Base-by-base conservation (phyloP, 2,888 invertebrate species). In the Eupeodes luniger region DNA sequence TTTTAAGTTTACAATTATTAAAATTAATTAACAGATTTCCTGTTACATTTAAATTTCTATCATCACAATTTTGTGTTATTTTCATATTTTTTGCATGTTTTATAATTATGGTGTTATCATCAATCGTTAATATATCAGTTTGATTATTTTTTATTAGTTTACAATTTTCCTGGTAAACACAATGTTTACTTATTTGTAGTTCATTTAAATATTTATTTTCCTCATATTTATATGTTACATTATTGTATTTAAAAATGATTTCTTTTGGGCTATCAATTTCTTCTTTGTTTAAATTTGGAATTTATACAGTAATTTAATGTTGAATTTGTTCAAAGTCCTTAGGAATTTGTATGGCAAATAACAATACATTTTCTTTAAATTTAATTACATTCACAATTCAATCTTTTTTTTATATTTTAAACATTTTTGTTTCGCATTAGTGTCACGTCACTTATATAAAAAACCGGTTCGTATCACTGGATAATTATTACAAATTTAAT, bases 111-210 rank as follows among this genome's bases (percentile, higher is more conserved):
- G n/a, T n/a, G n/a, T n/a, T n/a, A n/a, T n/a, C n/a, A n/a, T n/a
- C n/a, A n/a, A n/a, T n/a, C n/a, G n/a, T n/a, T n/a, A n/a, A n/a
- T n/a, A n/a, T n/a, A n/a, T n/a, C n/a, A n/a, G n/a, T n/a, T 47
- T 53, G 51, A 12, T 53, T 53, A n/a, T n/a, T 53, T n/a, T 53
- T 53, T 53, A n/a, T n/a, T 5, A n/a, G 51, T 53, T 53, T 53
- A 53, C n/a, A 53, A 53, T 53, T 53, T 53, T 53, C n/a, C n/a
- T 53, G 51, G n/a, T n/a, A 53, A 5, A 53, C 51, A 53, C 47
- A 47, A 47, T 47, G n/a, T 53, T n/a, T 16, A 53, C 4, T 53
- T 53, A n/a, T 53, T 53, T 5, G 51, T 53, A 53, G n/a, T n/a
- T 53, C 16, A 55, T 55, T 55, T 16, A 55, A 55, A 55, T 55